phyloP scores from a whole-genome alignment of 30 jellyfish, hydroid and myxozoan genomes.

The Cassiopea andromeda region DNA sequence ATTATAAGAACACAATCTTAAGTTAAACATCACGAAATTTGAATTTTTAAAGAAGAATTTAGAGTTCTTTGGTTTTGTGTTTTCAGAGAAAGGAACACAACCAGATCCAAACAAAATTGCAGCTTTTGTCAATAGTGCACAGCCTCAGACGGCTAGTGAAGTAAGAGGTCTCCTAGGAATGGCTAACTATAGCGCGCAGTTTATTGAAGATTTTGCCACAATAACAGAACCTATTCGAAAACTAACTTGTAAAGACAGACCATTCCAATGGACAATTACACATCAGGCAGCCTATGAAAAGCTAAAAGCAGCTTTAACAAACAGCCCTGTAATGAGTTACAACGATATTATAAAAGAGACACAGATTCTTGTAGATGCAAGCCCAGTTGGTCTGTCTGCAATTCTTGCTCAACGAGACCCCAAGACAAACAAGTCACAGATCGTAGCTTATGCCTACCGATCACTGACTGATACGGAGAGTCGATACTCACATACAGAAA shows the following conservation, averaged over 20 bases:
- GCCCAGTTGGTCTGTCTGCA: slow-evolving; percentile 53
- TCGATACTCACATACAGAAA: slow-evolving; percentile 47
- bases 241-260: slow-evolving; percentile 12
- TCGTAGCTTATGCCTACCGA: slow-evolving; percentile 43
- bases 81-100: slow-evolving; percentile 22
- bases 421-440: slow-evolving; percentile 8
- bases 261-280: slow-evolving; percentile 10
- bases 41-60: slow-evolving; percentile 4
- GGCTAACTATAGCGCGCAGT: slow-evolving; percentile 38
- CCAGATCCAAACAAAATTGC: slow-evolving; percentile 46
- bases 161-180: slow-evolving; percentile 48
- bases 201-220: slow-evolving; percentile 13
- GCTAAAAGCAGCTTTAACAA: slow-evolving; percentile 12
- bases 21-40: slow-evolving; percentile 26
- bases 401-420: slow-evolving; percentile 30
- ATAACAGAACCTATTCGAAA: slow-evolving; percentile 58
- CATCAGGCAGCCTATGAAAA: slow-evolving; percentile 13
- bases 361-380: slow-evolving; percentile 8
- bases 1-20: slow-evolving; percentile 1
- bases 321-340: slow-evolving; percentile 24
- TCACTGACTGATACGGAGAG: slow-evolving; percentile 24
- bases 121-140: slow-evolving; percentile 4
- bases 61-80: slow-evolving; percentile 57
- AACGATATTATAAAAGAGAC: slow-evolving; percentile 27
- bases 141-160: slow-evolving; percentile 25